These are phyloP conservation scores for Dromaius novaehollandiae DNA, from an alignment of 2,113 vertebrate genomes.

Conservation along the genomic window DNA sequence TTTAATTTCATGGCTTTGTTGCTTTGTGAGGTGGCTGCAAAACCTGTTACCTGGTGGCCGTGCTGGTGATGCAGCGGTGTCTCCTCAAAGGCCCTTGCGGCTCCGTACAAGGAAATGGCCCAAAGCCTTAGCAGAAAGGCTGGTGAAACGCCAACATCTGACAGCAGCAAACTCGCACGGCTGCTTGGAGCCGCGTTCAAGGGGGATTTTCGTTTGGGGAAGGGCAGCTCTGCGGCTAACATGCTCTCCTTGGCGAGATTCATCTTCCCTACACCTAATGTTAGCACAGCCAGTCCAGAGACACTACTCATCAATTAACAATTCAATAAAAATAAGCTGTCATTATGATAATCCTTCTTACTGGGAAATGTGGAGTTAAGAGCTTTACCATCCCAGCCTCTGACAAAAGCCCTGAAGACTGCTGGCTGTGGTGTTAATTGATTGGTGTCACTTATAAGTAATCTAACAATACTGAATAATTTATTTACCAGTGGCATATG, in stretches of 20 bases:
- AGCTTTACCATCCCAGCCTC: conserved; percentile 16
- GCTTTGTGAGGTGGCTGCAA: not conserved
- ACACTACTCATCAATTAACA: conserved; percentile 55
- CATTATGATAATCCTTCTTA: conserved; percentile 53
- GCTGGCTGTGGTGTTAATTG: conserved; percentile 52
- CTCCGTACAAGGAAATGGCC: not conserved
- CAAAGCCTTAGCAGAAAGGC: not conserved
- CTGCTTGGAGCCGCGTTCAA: not conserved
- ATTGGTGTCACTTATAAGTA: conserved; percentile 72
- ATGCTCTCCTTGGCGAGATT: conserved; percentile 17
- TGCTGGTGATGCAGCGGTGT: not conserved
- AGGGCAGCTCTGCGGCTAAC: not conserved
- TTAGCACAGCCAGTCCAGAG: not conserved
- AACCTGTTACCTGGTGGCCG: not conserved
- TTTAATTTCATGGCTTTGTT: not conserved
- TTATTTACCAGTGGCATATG: conserved; percentile 69
- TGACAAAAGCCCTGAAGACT: conserved; percentile 54
- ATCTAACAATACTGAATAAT: conserved; percentile 75
- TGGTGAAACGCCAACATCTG: not conserved
- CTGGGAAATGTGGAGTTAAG: conserved; percentile 27
- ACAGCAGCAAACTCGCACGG: not conserved
- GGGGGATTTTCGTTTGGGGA: not conserved
- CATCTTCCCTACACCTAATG: conserved; percentile 1
- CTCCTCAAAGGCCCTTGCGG: not conserved
- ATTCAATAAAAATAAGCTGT: conserved; percentile 49